Evolutionary conservation across 2,888 invertebrate genomes (phyloP).

Genomic region (Agrochola lychnidis): DNA sequence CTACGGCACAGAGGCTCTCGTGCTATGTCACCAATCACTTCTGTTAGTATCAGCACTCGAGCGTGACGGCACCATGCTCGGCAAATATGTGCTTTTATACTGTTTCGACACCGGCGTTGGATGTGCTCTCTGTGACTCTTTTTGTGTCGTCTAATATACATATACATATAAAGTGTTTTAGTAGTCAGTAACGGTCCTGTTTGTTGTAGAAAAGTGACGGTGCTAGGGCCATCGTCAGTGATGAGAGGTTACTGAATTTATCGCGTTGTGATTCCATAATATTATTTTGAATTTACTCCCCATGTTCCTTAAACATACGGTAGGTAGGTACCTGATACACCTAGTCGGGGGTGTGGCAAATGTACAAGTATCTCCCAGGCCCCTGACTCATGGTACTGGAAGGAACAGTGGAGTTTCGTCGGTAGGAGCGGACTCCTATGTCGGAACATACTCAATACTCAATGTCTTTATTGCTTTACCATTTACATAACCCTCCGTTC

Average conservation of each 20-base stretch:
- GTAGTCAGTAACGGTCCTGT: neutral
- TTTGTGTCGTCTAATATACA: neutral
- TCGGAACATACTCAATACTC: no score
- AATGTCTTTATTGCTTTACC: no score
- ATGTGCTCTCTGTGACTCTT: neutral
- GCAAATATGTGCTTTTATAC: slow-evolving; percentile 2
- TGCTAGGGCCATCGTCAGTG: neutral
- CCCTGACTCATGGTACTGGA: no score
- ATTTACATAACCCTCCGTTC: no score
- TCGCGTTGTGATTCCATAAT: neutral
- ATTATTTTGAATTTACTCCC: neutral
- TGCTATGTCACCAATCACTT: neutral
- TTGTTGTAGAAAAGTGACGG: neutral
- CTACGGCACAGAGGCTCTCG: neutral
- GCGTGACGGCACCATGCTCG: slow-evolving; percentile 6
- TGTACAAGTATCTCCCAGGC: no score
- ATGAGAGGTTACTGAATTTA: no score
- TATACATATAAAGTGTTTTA: neutral
- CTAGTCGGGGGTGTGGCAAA: no score
- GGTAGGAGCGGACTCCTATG: no score
- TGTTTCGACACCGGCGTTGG: slow-evolving; percentile 21
- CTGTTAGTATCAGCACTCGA: slow-evolving; percentile 20
- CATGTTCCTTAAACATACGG: neutral
- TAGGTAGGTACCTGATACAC: slow-evolving; percentile 4
- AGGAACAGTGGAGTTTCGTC: no score